Conservation (phyloP, 2,888 invertebrate species). For the Epistrophella euchroma region DNA sequence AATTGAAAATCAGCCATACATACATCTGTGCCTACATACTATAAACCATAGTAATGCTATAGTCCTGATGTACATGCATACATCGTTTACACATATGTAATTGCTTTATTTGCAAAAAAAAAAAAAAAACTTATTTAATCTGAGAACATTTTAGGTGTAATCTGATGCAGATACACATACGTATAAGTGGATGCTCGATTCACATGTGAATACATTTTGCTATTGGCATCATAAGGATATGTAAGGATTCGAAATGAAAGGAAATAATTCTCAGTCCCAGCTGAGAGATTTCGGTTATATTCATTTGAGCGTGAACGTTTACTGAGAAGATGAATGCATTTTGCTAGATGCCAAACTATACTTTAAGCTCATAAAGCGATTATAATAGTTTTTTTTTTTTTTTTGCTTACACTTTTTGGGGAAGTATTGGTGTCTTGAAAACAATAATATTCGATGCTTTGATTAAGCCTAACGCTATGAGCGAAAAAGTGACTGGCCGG, state of each 20-base stretch:
- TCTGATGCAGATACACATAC: constrained; percentile 42
- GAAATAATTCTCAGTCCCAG: constrained; percentile 11
- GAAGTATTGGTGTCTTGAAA: background rate
- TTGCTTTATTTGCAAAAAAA: constrained; percentile 25
- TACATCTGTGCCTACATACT: background rate
- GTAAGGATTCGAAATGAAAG: background rate
- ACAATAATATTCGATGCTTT: background rate
- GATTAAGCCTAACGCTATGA: no score
- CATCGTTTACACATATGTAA: background rate
- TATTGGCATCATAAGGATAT: constrained; percentile 27
- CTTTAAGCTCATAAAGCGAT: constrained; percentile 35
- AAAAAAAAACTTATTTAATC: constrained; percentile 41
- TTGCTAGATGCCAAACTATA: constrained; percentile 36
- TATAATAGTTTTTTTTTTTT: constrained; percentile 12
- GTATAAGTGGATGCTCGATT: constrained; percentile 54
- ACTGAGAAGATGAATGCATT: constrained; percentile 28
- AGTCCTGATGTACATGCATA: background rate
- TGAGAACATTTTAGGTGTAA: constrained; percentile 54
- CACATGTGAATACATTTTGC: constrained; percentile 55
- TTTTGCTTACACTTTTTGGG: background rate
- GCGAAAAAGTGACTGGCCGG: no score
- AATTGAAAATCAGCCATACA: constrained; percentile 50
- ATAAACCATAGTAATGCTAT: background rate
- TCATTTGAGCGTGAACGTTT: constrained; percentile 24
- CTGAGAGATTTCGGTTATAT: constrained; percentile 27